Evolutionary conservation across 2,888 invertebrate species (phyloP).

Genomic region (Ectemnius lituratus): DNA sequence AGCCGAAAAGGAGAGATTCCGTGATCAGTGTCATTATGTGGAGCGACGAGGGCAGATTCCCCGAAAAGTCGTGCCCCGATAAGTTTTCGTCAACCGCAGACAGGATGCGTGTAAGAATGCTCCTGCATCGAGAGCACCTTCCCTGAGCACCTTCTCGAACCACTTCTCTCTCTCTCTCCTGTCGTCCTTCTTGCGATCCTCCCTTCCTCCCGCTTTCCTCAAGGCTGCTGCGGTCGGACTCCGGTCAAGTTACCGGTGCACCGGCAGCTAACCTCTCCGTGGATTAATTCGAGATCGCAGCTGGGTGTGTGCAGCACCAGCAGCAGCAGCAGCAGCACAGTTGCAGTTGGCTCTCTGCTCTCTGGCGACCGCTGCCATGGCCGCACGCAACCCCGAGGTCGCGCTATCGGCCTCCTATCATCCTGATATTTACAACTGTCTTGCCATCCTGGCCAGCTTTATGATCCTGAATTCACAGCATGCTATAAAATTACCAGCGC

Average conservation of each 20-base stretch:
- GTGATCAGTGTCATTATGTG: conserved; percentile 20
- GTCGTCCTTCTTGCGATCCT: conserved; percentile 9
- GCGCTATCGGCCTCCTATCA: conserved; percentile 62
- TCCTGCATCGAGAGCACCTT: conserved; percentile 50
- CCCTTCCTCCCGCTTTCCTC: conserved; percentile 26
- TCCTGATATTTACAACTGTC: conserved; percentile 68
- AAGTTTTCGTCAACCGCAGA: conserved; percentile 76
- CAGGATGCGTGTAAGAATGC: conserved; percentile 75
- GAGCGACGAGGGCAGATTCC: conserved; percentile 56
- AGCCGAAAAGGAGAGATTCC: conserved; percentile 8
- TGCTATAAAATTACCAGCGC: too few species aligned
- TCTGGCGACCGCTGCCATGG: neutral
- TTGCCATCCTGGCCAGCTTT: conserved; percentile 49
- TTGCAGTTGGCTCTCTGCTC: conserved; percentile 29
- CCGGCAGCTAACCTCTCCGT: conserved; percentile 64
- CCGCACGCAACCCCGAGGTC: conserved; percentile 51
- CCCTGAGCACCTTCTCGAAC: conserved; percentile 34
- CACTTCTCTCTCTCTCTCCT: conserved; percentile 27
- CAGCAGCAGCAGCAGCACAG: conserved; percentile 12
- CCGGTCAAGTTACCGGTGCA: conserved; percentile 71
- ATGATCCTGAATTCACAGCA: conserved; percentile 53
- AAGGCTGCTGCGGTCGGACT: conserved; percentile 57
- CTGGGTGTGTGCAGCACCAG: conserved; percentile 32
- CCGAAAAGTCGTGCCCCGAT: conserved; percentile 74
- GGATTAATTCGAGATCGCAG: conserved; percentile 71